Evolutionary conservation across 2,113 vertebrate genomes (phyloP).

Genomic region (Cichladusa arquata): DNA sequence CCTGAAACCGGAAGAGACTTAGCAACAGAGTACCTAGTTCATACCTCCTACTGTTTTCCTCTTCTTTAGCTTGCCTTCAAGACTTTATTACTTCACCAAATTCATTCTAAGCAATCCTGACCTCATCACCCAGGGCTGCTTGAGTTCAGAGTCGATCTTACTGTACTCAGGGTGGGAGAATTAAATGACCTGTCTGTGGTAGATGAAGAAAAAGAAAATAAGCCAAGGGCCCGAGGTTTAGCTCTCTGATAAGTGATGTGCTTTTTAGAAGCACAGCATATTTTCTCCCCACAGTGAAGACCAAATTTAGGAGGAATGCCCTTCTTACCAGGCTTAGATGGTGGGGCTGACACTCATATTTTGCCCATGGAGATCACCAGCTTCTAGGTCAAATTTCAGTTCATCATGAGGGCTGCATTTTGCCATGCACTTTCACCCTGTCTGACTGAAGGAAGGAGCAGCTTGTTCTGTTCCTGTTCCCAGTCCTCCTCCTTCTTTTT

Average conservation of each 20-base stretch:
- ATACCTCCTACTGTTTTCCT: conserved; percentile 20
- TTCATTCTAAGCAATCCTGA: conserved; percentile 44
- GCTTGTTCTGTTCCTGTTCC: neutral
- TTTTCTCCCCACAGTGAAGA: conserved; percentile 1
- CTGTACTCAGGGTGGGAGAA: conserved; percentile 31
- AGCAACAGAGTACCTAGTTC: neutral
- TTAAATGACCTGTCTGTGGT: conserved; percentile 27
- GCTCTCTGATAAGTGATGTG: neutral
- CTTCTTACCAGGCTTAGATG: neutral
- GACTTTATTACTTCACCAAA: conserved; percentile 52
- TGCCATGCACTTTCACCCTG: neutral
- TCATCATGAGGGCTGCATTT: neutral
- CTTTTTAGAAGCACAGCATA: neutral
- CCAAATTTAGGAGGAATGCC: neutral
- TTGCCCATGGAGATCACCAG: neutral
- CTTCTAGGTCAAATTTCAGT: neutral
- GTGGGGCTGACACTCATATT: neutral
- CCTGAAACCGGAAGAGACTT: neutral
- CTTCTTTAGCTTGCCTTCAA: conserved; percentile 39
- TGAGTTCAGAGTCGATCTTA: neutral
- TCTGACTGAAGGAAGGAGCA: neutral
- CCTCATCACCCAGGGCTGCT: conserved; percentile 47
- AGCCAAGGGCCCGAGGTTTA: neutral
- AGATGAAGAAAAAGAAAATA: conserved; percentile 30
- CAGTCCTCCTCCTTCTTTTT: neutral